A percentile compares a stretch with the other conserved stretches of the same genome.
These are phyloP conservation scores for Phoeniculus purpureus DNA, from an alignment of 2,797 vertebrate species.

Conservation along the genomic window DNA sequence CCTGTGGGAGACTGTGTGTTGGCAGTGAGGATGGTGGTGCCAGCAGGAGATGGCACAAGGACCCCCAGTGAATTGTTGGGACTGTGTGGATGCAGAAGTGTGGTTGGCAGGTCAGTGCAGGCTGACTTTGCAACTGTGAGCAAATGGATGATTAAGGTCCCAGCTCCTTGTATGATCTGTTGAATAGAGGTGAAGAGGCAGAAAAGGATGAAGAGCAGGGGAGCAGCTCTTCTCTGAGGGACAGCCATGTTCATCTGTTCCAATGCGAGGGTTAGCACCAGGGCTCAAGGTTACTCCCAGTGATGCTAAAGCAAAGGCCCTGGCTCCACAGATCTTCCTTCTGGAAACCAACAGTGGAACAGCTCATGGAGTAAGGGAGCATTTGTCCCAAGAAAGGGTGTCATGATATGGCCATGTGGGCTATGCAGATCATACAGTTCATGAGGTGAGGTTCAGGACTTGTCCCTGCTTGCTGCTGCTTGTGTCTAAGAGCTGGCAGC, in stretches of 20 bases:
- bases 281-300: not conserved
- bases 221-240: not conserved
- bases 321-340: not conserved
- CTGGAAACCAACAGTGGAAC: not conserved
- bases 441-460: not conserved
- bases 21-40: not conserved
- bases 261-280: not conserved
- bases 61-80: not conserved
- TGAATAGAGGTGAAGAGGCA: not conserved
- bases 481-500: conserved; percentile 27
- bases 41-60: not conserved
- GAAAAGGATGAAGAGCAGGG: not conserved
- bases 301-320: not conserved
- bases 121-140: not conserved
- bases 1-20: not conserved
- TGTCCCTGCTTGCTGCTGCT: not conserved
- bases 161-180: fast-evolving
- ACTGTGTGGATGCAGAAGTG: not conserved
- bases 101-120: not conserved
- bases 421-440: not conserved
- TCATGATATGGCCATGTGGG: not conserved
- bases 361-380: not conserved
- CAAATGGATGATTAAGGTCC: not conserved
- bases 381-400: not conserved
- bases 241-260: not conserved